These are phyloP conservation scores for Sander vitreus DNA, from an alignment of 2,113 vertebrate species.

Conservation along the genomic window DNA sequence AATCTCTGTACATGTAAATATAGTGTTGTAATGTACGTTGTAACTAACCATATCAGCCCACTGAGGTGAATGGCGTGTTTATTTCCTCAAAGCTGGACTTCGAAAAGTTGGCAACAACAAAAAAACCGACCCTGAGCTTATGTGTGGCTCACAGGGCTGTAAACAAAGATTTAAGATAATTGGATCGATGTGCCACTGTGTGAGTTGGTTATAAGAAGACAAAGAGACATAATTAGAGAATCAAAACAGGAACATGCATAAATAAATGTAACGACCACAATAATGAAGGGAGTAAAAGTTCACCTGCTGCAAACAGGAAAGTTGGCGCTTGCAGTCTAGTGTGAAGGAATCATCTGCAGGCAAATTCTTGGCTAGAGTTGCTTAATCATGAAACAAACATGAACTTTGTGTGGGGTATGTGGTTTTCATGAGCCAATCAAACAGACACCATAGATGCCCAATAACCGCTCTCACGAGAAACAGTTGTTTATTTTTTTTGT, in stretches of 20 bases:
- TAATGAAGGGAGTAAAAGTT: conserved; percentile 42
- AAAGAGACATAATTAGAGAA: conserved; percentile 15
- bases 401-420: conserved; percentile 48
- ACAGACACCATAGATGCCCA: conserved; percentile 40
- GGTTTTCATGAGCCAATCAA: conserved; percentile 44
- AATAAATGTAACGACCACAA: conserved; percentile 28
- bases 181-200: conserved; percentile 45
- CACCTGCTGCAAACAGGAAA: conserved; percentile 42
- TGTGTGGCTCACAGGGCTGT: conserved; percentile 25
- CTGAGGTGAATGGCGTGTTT: conserved; percentile 49
- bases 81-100: conserved; percentile 43
- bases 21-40: conserved; percentile 8
- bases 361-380: conserved; percentile 10
- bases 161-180: conserved; percentile 54
- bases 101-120: conserved; percentile 35
- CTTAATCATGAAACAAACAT: conserved; percentile 30
- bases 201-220: conserved; percentile 13
- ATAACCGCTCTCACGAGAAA: conserved; percentile 36
- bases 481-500: conserved; percentile 33
- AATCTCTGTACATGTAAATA: conserved; percentile 54
- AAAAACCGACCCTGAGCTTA: conserved; percentile 5
- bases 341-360: conserved; percentile 35
- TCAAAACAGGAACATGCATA: conserved; percentile 20
- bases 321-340: neutral
- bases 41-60: conserved; percentile 21